Conservation (phyloP, 1,140 invertebrate genomes). For the Asobara japonica region DNA sequence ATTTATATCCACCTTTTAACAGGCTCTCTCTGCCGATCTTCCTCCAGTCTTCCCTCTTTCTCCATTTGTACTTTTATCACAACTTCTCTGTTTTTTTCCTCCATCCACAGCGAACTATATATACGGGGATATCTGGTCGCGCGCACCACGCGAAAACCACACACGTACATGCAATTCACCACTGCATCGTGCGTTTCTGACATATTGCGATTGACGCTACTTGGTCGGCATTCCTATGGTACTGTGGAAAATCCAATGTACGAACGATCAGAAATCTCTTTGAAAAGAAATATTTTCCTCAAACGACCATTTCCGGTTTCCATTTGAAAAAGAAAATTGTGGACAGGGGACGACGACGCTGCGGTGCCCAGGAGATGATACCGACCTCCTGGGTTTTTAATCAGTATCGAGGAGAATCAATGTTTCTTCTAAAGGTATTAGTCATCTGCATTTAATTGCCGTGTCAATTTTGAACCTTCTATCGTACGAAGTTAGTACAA, state of each 20-base stretch:
- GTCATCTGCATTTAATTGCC: too few relatives aligned
- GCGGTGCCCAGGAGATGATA: too few relatives aligned
- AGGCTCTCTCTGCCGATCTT: background rate
- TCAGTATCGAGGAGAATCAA: too few relatives aligned
- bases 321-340: background rate
- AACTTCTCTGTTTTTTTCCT: background rate
- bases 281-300: background rate
- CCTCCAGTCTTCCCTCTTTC: background rate
- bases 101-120: too few relatives aligned
- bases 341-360: too few relatives aligned
- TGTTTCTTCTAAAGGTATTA: too few relatives aligned
- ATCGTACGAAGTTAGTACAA: too few relatives aligned
- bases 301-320: background rate
- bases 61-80: background rate
- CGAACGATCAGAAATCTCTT: background rate
- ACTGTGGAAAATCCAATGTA: background rate
- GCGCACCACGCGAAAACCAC: constrained; percentile 7
- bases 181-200: background rate
- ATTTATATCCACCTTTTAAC: constrained; percentile 32
- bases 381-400: too few relatives aligned
- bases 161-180: constrained; percentile 25
- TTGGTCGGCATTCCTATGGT: constrained; percentile 11
- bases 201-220: constrained; percentile 33
- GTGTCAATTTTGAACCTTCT: too few relatives aligned
- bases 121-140: background rate